phyloP scores from a whole-genome alignment of 2,888 invertebrate species.

The Strigamia maritima region DNA sequence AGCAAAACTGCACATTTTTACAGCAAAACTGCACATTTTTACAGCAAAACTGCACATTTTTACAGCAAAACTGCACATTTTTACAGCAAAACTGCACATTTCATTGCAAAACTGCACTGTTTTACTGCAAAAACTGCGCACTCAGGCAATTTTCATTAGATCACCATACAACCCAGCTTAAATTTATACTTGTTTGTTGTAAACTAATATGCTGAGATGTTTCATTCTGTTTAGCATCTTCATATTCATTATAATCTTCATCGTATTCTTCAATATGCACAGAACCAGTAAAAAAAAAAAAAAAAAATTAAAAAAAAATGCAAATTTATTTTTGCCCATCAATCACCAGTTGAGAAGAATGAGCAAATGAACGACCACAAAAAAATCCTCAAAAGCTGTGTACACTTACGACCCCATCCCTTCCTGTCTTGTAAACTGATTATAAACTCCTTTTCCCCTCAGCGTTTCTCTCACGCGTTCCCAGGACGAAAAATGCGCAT shows the following conservation, averaged over 20 bases:
- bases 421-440: not conserved
- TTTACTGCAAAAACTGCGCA: no score
- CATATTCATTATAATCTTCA: not conserved
- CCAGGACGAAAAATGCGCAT: not conserved
- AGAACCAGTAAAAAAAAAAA: not conserved
- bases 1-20: no score
- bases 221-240: not conserved
- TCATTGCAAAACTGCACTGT: no score
- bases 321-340: not conserved
- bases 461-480: not conserved
- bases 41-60: no score
- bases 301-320: not conserved
- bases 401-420: not conserved
- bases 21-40: no score
- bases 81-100: no score
- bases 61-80: no score
- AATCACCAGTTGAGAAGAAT: not conserved
- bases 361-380: not conserved
- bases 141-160: no score
- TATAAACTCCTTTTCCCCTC: not conserved
- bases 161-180: no score
- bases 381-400: not conserved
- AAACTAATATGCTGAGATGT: not conserved
- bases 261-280: not conserved
- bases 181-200: not conserved